phyloP scores from a whole-genome alignment of 2,888 invertebrate genomes.

The Dynastes grantii region DNA sequence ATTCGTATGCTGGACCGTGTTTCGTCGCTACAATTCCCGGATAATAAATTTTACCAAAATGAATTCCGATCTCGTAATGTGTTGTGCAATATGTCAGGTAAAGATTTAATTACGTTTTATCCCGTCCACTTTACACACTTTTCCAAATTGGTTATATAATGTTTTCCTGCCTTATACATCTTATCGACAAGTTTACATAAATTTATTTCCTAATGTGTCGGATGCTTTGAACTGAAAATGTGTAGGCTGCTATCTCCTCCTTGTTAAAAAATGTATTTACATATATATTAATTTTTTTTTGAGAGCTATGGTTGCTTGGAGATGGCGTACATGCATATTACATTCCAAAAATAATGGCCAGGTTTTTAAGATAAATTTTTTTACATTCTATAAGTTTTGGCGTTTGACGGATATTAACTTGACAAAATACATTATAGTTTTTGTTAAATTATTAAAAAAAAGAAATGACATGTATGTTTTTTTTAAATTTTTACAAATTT shows the following conservation, averaged over 20 bases:
- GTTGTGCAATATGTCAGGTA: conserved; percentile 30
- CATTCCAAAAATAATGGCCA: too few species aligned
- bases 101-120: conserved; percentile 19
- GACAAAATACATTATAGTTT: too few species aligned
- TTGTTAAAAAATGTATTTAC: too few species aligned
- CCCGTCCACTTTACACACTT: not conserved
- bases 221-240: not conserved
- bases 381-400: too few species aligned
- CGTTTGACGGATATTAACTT: too few species aligned
- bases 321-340: too few species aligned
- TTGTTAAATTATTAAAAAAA: too few species aligned
- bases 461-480: too few species aligned
- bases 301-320: too few species aligned
- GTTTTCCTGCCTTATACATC: not conserved
- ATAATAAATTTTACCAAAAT: conserved; percentile 24
- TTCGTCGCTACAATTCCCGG: conserved; percentile 24
- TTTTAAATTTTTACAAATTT: too few species aligned
- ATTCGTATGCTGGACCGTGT: conserved; percentile 2
- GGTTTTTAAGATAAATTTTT: too few species aligned
- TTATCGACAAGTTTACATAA: conserved; percentile 8
- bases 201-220: not conserved
- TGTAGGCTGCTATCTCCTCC: not conserved
- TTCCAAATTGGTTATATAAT: not conserved
- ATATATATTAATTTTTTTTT: too few species aligned
- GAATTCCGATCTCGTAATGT: conserved; percentile 31